Conservation (phyloP, 2,113 vertebrate genomes). For the Craseonycteris thonglongyai region DNA sequence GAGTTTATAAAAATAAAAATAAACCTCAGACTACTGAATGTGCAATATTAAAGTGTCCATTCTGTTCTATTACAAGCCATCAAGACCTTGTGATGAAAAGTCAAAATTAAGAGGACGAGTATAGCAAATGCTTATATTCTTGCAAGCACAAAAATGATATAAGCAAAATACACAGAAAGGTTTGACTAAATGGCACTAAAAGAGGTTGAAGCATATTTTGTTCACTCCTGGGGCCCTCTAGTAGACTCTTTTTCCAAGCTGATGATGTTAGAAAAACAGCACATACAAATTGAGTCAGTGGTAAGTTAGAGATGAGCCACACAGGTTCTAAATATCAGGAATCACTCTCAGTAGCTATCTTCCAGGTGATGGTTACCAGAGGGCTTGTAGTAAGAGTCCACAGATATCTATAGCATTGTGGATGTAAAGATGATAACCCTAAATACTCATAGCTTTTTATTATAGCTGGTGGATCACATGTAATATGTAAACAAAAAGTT, state of each 20-base stretch:
- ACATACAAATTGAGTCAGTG: not conserved
- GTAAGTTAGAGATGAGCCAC: not conserved
- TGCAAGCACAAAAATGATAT: not conserved
- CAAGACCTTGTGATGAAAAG: not conserved
- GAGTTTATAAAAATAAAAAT: constrained; percentile 1
- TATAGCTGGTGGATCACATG: not conserved
- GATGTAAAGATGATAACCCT: not conserved
- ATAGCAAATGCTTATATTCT: not conserved
- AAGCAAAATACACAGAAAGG: not conserved
- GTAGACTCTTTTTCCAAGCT: not conserved
- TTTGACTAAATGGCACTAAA: not conserved
- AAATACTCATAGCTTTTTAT: not conserved
- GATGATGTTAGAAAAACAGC: not conserved
- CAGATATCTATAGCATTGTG: not conserved
- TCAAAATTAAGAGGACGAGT: not conserved
- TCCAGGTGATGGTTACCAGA: not conserved
- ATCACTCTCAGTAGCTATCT: not conserved
- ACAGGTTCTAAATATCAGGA: not conserved
- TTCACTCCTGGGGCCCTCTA: not conserved
- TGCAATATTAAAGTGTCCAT: not conserved
- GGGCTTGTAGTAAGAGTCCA: not conserved
- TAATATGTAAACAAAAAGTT: not conserved
- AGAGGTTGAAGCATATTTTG: not conserved
- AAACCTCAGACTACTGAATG: not conserved
- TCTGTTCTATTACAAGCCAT: not conserved